Conservation (phyloP, 23 tunicate species). For the Pegea sp. region DNA sequence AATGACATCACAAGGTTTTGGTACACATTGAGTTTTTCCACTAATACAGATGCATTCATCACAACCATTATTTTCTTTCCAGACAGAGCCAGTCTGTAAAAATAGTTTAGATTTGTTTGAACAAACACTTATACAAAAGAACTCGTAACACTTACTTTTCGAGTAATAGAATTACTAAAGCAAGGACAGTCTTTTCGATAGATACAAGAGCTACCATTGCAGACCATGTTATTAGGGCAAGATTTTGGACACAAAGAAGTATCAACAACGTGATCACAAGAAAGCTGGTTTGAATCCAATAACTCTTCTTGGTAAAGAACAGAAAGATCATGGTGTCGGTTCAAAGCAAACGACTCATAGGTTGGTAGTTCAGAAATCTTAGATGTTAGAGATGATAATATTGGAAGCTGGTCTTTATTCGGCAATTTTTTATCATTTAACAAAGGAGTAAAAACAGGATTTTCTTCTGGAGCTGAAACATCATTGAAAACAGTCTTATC, state of each 20-base stretch:
- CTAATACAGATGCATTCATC: slow-evolving; percentile 73
- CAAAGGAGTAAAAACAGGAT: too few species aligned
- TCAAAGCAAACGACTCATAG: slow-evolving; percentile 42
- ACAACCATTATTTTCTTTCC: slow-evolving; percentile 82
- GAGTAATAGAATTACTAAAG: slow-evolving; percentile 25
- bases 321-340: slow-evolving; percentile 33
- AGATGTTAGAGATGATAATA: not conserved
- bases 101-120: not conserved
- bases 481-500: not conserved
- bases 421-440: too few species aligned
- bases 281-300: not conserved
- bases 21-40: slow-evolving; percentile 53
- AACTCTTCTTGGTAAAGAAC: slow-evolving; percentile 15
- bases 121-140: not conserved
- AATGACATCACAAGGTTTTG: slow-evolving; percentile 53
- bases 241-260: slow-evolving; percentile 25
- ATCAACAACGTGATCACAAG: slow-evolving; percentile 47
- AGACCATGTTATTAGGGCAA: slow-evolving; percentile 51
- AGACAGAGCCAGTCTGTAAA: slow-evolving; percentile 72
- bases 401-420: too few species aligned
- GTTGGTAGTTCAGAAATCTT: not conserved
- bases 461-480: not conserved
- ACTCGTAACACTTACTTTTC: slow-evolving; percentile 32
- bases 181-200: slow-evolving; percentile 82
- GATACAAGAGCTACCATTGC: slow-evolving; percentile 60